phyloP scores from a whole-genome alignment of 2,888 invertebrate genomes.

The Troides aeacus region DNA sequence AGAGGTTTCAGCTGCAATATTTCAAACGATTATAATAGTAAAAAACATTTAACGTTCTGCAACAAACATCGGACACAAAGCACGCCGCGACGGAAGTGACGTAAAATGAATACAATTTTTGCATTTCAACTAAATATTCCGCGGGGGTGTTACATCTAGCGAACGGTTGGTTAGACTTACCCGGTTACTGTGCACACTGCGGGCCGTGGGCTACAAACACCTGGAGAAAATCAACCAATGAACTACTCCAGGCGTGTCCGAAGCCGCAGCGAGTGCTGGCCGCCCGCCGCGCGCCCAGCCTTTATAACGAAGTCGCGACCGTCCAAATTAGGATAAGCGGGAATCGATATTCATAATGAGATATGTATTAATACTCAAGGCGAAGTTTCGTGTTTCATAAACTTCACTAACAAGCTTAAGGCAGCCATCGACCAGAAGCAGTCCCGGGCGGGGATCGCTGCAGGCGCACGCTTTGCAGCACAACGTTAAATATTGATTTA shows the following conservation, averaged over 20 bases:
- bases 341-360: slow-evolving; percentile 77
- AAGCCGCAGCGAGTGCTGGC: slow-evolving; percentile 72
- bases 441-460: neutral
- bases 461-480: neutral
- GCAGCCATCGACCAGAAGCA: neutral
- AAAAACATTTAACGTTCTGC: too few relatives aligned
- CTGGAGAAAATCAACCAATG: slow-evolving; percentile 79
- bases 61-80: too few relatives aligned
- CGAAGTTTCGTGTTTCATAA: slow-evolving; percentile 24
- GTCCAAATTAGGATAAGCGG: slow-evolving; percentile 62
- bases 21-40: too few relatives aligned
- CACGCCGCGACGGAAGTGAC: too few relatives aligned
- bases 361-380: slow-evolving; percentile 45
- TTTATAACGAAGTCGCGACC: slow-evolving; percentile 63
- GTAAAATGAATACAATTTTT: too few relatives aligned
- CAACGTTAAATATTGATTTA: too few relatives aligned
- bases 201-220: slow-evolving; percentile 41
- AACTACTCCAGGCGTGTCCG: slow-evolving; percentile 75
- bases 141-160: too few relatives aligned
- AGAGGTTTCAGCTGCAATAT: too few relatives aligned
- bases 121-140: too few relatives aligned
- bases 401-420: slow-evolving; percentile 27
- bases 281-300: slow-evolving; percentile 40
- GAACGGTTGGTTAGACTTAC: neutral
- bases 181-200: too few relatives aligned